Percentiles rank a stretch among this genome's conserved stretches.
Evolutionary conservation across 1,140 invertebrate genomes (phyloP).

Genomic region (Drosophila pseudoobscura): DNA sequence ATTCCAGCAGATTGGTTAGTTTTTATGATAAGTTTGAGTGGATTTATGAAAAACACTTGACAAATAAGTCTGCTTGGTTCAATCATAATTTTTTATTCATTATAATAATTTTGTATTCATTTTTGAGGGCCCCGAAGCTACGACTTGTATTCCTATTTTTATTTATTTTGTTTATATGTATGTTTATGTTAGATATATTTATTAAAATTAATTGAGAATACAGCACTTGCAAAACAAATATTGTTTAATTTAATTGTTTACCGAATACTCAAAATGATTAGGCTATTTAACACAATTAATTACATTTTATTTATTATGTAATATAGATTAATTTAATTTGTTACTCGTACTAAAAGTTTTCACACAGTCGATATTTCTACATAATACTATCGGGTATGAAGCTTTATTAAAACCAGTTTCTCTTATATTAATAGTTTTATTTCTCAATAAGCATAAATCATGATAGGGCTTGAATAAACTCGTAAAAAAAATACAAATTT

Average conservation of each 20-base stretch:
- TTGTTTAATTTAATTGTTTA: slow-evolving; percentile 34
- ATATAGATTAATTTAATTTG: slow-evolving; percentile 65
- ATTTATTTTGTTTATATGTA: slow-evolving; percentile 50
- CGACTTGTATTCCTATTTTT: slow-evolving; percentile 29
- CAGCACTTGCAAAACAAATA: slow-evolving; percentile 52
- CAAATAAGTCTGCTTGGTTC: too few species aligned
- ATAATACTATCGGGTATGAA: slow-evolving; percentile 59
- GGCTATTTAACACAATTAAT: slow-evolving; percentile 57
- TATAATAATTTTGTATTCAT: too few species aligned
- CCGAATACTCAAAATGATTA: slow-evolving; percentile 48
- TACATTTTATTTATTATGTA: slow-evolving; percentile 30
- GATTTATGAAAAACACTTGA: too few species aligned
- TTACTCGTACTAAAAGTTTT: slow-evolving; percentile 52
- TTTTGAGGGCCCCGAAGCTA: not conserved
- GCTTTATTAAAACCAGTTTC: slow-evolving; percentile 55
- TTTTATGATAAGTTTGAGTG: too few species aligned
- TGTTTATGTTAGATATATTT: slow-evolving; percentile 52
- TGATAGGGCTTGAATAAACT: too few species aligned
- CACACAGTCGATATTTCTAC: slow-evolving; percentile 62
- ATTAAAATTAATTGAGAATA: slow-evolving; percentile 53
- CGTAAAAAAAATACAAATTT: too few species aligned
- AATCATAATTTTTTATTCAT: too few species aligned
- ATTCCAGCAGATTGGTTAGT: too few species aligned
- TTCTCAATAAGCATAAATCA: slow-evolving; percentile 31
- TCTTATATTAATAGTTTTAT: slow-evolving; percentile 47